Conservation (phyloP, 2,113 vertebrate species). For the Synodontis membranacea region DNA sequence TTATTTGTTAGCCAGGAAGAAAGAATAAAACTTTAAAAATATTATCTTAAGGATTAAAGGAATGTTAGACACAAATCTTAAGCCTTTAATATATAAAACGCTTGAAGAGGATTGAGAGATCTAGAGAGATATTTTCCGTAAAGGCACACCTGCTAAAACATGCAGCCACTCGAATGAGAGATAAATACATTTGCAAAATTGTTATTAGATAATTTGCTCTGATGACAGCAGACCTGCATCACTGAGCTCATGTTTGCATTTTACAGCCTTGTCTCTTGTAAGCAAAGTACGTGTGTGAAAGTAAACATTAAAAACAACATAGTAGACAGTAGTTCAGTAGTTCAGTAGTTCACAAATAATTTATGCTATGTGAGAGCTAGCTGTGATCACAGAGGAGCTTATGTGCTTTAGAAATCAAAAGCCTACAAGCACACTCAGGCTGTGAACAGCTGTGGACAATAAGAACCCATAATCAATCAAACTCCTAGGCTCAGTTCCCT, state of each 20-base stretch:
- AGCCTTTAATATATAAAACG: neutral
- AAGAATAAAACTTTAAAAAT: neutral
- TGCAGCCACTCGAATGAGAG: neutral
- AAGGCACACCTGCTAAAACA: neutral
- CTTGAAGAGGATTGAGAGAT: neutral
- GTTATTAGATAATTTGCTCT: neutral
- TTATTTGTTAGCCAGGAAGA: neutral
- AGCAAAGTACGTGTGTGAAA: neutral
- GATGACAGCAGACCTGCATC: neutral
- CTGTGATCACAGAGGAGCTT: conserved; percentile 28
- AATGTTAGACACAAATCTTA: neutral
- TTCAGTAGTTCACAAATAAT: conserved; percentile 32
- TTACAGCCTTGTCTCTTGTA: neutral
- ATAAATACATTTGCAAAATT: neutral
- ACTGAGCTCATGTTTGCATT: conserved; percentile 16
- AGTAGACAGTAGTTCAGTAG: neutral
- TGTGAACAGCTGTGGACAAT: conserved; percentile 37
- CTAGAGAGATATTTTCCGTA: neutral
- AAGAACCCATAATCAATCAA: conserved; percentile 46
- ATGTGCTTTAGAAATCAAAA: conserved; percentile 41
- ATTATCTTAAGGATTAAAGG: neutral
- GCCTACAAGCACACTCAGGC: conserved; percentile 26
- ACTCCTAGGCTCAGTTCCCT: conserved; percentile 25
- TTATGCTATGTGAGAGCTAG: conserved; percentile 26
- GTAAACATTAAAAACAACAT: neutral